Percentiles rank a stretch among this genome's conserved stretches.
Conservation (phyloP, 2,113 vertebrate species). For the Tragelaphus imberbis region DNA sequence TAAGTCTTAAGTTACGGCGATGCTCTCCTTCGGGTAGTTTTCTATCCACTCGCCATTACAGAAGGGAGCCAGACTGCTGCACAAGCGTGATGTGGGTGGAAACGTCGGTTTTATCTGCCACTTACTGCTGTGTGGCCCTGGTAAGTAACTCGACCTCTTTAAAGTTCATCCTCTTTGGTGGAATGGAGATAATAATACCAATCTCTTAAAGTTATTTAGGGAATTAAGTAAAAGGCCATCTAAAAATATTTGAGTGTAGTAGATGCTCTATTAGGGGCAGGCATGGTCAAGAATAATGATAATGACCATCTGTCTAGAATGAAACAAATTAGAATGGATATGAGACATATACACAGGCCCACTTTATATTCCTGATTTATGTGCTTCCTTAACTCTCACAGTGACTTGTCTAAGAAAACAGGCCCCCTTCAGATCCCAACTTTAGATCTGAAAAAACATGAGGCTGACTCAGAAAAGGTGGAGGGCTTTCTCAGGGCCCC, state of each 20-base stretch:
- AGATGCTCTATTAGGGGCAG: not conserved
- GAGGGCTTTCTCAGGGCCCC: not conserved
- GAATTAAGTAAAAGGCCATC: not conserved
- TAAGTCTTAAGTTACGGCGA: not conserved
- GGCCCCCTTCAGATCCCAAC: not conserved
- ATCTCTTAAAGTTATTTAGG: not conserved
- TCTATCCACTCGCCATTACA: not conserved
- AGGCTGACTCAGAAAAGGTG: not conserved
- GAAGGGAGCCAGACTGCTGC: not conserved
- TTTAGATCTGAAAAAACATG: not conserved
- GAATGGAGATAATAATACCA: not conserved
- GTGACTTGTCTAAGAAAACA: not conserved
- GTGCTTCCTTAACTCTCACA: not conserved
- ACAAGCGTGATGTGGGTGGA: not conserved
- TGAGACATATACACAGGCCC: not conserved
- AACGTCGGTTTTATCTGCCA: not conserved
- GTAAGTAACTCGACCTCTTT: fast-evolving
- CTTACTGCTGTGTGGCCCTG: not conserved
- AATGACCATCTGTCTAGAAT: not conserved
- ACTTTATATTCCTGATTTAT: not conserved
- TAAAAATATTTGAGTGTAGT: not conserved
- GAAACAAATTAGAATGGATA: not conserved
- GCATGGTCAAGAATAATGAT: not conserved
- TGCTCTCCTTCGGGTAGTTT: not conserved
- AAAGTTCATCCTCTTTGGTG: not conserved